phyloP scores from a whole-genome alignment of 2,797 vertebrate genomes.

The Myripristis murdjan region DNA sequence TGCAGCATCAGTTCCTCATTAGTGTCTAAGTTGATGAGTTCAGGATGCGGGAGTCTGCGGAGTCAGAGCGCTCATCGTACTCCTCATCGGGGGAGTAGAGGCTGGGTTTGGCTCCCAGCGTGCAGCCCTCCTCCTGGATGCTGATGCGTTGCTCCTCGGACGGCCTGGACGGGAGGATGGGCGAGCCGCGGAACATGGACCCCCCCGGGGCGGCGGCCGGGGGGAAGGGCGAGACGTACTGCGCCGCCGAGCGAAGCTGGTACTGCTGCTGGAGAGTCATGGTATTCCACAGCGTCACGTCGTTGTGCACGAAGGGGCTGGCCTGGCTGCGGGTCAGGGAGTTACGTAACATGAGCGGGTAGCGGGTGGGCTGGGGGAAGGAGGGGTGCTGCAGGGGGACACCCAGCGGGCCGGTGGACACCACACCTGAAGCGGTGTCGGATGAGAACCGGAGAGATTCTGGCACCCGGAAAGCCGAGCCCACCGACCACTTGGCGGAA shows the following conservation, averaged over 20 bases:
- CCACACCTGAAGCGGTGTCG: constrained; percentile 84
- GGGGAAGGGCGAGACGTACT: constrained; percentile 94
- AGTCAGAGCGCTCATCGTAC: constrained; percentile 96
- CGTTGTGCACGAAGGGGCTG: constrained; percentile 93
- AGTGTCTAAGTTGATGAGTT: constrained; percentile 90
- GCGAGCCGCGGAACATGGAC: constrained; percentile 90
- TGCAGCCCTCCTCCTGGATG: constrained; percentile 90
- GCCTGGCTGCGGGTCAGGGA: constrained; percentile 92
- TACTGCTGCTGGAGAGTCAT: constrained; percentile 98
- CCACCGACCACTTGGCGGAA: constrained; percentile 97
- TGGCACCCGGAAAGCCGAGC: constrained; percentile 96
- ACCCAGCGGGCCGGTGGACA: constrained; percentile 87
- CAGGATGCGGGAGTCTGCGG: constrained; percentile 94
- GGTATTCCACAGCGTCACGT: constrained; percentile 97
- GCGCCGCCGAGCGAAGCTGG: constrained; percentile 92
- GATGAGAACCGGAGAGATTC: constrained; percentile 93
- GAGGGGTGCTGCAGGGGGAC: constrained; percentile 92
- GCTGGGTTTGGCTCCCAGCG: constrained; percentile 90
- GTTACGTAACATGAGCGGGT: constrained; percentile 95
- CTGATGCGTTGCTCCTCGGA: constrained; percentile 91
- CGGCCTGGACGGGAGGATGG: constrained; percentile 88
- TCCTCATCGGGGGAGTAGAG: constrained; percentile 95
- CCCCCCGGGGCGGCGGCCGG: constrained; percentile 77
- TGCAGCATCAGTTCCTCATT: constrained; percentile 9
- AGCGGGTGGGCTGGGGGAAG: constrained; percentile 94